Evolutionary conservation across 92 coral and sea anemone species (phyloP).

Genomic region (Heliopora coerulea): DNA sequence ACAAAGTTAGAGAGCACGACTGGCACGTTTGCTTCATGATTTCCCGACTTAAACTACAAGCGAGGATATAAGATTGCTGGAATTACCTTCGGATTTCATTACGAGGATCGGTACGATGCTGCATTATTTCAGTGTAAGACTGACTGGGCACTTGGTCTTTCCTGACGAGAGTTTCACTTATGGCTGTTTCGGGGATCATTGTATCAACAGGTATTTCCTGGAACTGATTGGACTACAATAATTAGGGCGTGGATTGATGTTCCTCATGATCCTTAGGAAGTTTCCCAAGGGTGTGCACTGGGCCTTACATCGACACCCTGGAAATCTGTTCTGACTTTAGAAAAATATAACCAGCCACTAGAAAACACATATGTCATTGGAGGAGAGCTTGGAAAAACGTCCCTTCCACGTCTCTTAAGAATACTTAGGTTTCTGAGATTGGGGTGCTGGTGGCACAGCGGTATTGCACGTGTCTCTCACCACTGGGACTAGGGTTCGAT

Average conservation of each 20-base stretch:
- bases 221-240: background rate
- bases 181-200: constrained; percentile 21
- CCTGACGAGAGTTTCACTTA: constrained; percentile 14
- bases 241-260: background rate
- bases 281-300: no score
- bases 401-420: no score
- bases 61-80: no score
- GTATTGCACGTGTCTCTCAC: no score
- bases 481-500: no score
- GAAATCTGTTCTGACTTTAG: constrained; percentile 96
- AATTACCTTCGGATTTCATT: constrained; percentile 36
- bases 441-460: no score
- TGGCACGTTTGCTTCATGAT: no score
- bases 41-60: no score
- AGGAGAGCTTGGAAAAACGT: background rate
- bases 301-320: constrained; percentile 99
- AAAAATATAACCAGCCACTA: background rate
- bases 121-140: background rate
- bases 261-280: no score
- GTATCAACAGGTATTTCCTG: constrained; percentile 26
- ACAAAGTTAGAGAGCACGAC: no score
- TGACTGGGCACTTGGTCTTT: background rate
- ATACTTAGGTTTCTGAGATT: no score
- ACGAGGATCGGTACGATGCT: background rate
- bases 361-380: no score